Conservation (phyloP, 2,113 vertebrate genomes). For the human (Homo sapiens) region GRCh38 chr9:97537001-97537500, state of each 20-base stretch:
- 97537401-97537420: not conserved
- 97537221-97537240: not conserved
- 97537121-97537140: constrained; percentile 29
- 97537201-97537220: not conserved
- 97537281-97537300: too few species aligned
- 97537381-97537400: not conserved
- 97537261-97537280: too few species aligned
- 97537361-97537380: not conserved
- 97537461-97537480: not conserved
- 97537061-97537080: not conserved
- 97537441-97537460: not conserved
- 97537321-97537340: too few species aligned
- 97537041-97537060: not conserved
- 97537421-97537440: not conserved
- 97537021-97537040: not conserved
- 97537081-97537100: not conserved
- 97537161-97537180: not conserved
- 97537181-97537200: not conserved
- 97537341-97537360: accelerated
- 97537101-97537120: not conserved
- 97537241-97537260: too few species aligned
- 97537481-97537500: not conserved
- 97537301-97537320: not conserved
- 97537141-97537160: not conserved
- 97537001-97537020: not conserved